Conservation (phyloP, 2,888 invertebrate genomes). For the Neoaliturus tenellus region DNA sequence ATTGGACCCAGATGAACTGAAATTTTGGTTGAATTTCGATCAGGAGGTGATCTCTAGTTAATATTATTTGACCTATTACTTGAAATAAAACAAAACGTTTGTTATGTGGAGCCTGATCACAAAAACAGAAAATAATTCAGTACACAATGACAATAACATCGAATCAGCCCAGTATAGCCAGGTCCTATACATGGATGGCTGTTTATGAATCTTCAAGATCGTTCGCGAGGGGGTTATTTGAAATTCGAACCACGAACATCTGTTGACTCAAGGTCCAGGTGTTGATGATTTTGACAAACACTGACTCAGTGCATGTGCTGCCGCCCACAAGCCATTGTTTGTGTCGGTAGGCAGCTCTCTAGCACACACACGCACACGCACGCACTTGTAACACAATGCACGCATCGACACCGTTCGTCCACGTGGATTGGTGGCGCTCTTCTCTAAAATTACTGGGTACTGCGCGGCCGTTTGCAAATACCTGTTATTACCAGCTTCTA, state of each 20-base stretch:
- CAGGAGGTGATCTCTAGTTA: no score
- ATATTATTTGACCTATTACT: no score
- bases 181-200: no score
- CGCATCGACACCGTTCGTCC: conserved; percentile 32
- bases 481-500: background rate
- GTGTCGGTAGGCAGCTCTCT: background rate
- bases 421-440: background rate
- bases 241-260: background rate
- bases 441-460: background rate
- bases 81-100: no score
- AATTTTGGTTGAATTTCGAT: no score
- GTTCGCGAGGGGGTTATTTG: background rate
- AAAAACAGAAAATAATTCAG: no score
- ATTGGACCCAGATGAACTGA: no score
- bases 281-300: conserved; percentile 33
- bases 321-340: conserved; percentile 24
- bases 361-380: background rate
- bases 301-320: background rate
- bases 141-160: no score
- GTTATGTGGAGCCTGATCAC: no score
- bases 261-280: background rate
- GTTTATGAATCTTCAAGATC: no score
- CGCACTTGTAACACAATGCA: conserved; percentile 9
- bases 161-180: no score
- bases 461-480: background rate